Percentiles rank a stretch among this genome's conserved stretches.
These are phyloP conservation scores for Champsocephalus gunnari DNA, from an alignment of 2,797 vertebrate species.

Conservation along the genomic window DNA sequence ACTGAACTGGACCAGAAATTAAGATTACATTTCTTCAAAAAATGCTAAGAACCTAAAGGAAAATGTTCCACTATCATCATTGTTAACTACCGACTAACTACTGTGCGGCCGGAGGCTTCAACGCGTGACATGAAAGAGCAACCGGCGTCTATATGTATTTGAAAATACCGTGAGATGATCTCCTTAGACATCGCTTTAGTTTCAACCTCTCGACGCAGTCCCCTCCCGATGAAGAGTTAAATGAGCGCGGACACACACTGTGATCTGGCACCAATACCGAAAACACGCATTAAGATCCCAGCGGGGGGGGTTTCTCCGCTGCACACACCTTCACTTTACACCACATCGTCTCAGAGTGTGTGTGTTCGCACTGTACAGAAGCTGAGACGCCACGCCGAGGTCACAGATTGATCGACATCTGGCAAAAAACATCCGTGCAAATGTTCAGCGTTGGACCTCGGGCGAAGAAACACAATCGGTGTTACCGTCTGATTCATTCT, in stretches of 20 bases:
- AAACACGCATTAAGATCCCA: conserved; percentile 20
- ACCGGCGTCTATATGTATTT: neutral
- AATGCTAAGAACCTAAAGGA: too few relatives aligned
- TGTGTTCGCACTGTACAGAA: conserved; percentile 28
- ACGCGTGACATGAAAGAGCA: neutral
- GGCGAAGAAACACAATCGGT: conserved; percentile 18
- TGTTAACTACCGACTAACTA: neutral
- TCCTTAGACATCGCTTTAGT: neutral
- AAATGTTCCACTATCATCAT: neutral
- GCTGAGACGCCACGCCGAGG: conserved; percentile 21
- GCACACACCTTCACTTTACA: conserved; percentile 2
- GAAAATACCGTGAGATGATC: neutral
- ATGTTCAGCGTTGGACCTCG: conserved; percentile 40
- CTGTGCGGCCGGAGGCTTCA: neutral
- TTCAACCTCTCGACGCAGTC: neutral
- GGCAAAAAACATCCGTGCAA: conserved; percentile 55
- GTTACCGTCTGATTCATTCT: conserved; percentile 9
- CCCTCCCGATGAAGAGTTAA: conserved; percentile 12
- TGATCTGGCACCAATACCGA: conserved; percentile 25
- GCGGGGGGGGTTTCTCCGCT: conserved; percentile 2
- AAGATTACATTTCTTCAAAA: too few relatives aligned
- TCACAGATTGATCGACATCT: conserved; percentile 62
- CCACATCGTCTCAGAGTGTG: conserved; percentile 4
- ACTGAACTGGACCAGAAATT: too few relatives aligned
- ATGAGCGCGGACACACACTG: conserved; percentile 33